Evolutionary conservation across 2,888 invertebrate species (phyloP), one percentile per base, ranked within the genome.

Genomic region (Netelia fuscicornis): DNA sequence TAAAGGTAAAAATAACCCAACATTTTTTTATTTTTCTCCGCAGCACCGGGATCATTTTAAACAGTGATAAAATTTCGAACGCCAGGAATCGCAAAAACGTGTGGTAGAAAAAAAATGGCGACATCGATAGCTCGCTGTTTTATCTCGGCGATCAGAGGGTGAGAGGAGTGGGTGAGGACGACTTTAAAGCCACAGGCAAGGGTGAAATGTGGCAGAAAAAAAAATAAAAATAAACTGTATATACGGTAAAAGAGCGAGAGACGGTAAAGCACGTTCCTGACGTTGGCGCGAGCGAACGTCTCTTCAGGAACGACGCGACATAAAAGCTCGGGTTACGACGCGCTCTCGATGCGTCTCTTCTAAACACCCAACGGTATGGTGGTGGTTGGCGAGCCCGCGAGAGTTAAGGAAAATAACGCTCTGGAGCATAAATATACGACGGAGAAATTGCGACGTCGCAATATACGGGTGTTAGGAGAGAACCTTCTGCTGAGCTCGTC

Each of bases 291-390:
- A 44, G 54, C 23, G 68, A 48, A 17, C 20, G 74, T 78, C 52
- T 70, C 62, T 54, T 78, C 62, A 37, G 6, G 37, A 71, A 23
- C 65, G 82, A 79, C 60, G 67, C 62, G 62, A 60, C 85, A 76
- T 85, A 85, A 85, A 85, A 85, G 85, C 79, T 62, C 65, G 79
- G 67, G 74, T 82, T 85, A 85, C 83, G 81, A 75, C 74, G 76
- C 54, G 78, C 77, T 74, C 78, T 64, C 83, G 77, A 86, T 85
- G 80, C 82, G 85, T 85, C 76, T 85, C 8, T 79, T 82, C 79
- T 82, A 85, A 85, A 85, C 82, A 82, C 79, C 70, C 82, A 23
- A 8, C 8, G 20, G 78, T 48, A 64, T 25, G 25, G 67, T n/a
- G 65, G 17, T 44, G 17, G 25, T 10, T 20, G 9, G 13, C 48